Evolutionary conservation across 2,797 vertebrate species (phyloP), one percentile per base, ranked within the genome.

Genomic region (Hoplostethus atlanticus): DNA sequence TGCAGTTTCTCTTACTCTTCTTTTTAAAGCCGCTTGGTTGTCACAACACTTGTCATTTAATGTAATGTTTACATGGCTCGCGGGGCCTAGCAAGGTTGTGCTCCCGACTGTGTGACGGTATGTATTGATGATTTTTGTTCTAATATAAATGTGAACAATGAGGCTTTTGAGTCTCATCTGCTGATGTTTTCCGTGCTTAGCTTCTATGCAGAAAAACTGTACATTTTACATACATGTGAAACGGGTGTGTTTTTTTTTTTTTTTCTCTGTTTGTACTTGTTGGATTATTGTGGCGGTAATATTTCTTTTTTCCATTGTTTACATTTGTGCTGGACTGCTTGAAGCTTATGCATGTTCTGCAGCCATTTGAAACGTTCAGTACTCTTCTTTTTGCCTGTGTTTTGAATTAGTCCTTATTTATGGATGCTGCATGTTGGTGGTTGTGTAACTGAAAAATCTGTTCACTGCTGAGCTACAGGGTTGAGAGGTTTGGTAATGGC

Each of bases 1-100:
- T 92, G 89, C 83, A 82, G 86, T 73, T 84, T 78, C 72, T 92
- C 89, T 90, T 67, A 71, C 81, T 81, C 73, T 62, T 73, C 66
- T 77, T 85, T 91, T 89, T 89, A 89, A 85, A 89, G 79, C 79
- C 79, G 72, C 87, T 86, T 40, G 77, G 64, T 87, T 88, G 88
- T 92, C 87, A 90, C 92, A 91, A 88, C 90, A 92, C 81, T 84
- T 89, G 88, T 89, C 88, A 83, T 84, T 89, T 87, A 83, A 73
- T 56, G 7, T 72, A 83, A 80, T 83, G 91, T 94, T 92, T 89
- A 92, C 91, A 87, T 71, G 85, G 81, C 86, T 88, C 75, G 6
- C 10, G 28, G 67, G 79, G 87, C 76, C 77, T n/a, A 58, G 70
- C 73, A 51, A 87, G 79, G 81, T 78, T 87, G 78, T 64, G 79